Percentiles rank a stretch among this genome's conserved stretches.
Conservation (phyloP, 2,888 invertebrate genomes). For the Meiosimyza platycephala region DNA sequence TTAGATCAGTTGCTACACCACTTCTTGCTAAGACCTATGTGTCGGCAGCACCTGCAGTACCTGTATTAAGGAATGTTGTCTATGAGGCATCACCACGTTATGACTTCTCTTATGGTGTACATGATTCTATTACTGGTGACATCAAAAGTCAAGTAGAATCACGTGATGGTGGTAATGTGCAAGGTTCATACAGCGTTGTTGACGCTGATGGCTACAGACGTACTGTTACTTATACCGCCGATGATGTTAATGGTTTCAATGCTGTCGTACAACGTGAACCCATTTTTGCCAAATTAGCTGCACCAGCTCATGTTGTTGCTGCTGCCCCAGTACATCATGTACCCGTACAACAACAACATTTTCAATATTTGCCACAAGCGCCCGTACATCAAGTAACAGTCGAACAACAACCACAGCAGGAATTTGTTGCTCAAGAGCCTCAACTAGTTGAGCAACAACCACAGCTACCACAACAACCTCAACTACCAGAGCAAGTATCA, state of each 20-base stretch:
- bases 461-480: conserved; percentile 29
- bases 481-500: conserved; percentile 43
- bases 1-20: conserved; percentile 35
- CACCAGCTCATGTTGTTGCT: conserved; percentile 4
- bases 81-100: conserved; percentile 61
- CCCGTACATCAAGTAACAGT: conserved; percentile 34
- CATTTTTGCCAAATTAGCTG: conserved; percentile 11
- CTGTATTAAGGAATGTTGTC: conserved; percentile 55
- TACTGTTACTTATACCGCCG: conserved; percentile 70
- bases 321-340: conserved; percentile 7
- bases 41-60: conserved; percentile 45
- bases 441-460: conserved; percentile 42
- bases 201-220: conserved; percentile 71
- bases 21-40: conserved; percentile 29
- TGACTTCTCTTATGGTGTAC: conserved; percentile 69
- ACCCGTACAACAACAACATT: conserved; percentile 7
- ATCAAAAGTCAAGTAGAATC: conserved; percentile 69
- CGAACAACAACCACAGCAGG: conserved; percentile 33
- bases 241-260: conserved; percentile 70
- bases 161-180: conserved; percentile 69
- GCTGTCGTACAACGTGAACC: conserved; percentile 70
- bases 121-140: conserved; percentile 70
- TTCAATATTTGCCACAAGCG: conserved; percentile 40
- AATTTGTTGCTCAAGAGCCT: conserved; percentile 32
- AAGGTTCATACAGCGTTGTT: conserved; percentile 70